Base-by-base conservation (phyloP, 2,113 vertebrate species). In the Eolophus roseicapilla region DNA sequence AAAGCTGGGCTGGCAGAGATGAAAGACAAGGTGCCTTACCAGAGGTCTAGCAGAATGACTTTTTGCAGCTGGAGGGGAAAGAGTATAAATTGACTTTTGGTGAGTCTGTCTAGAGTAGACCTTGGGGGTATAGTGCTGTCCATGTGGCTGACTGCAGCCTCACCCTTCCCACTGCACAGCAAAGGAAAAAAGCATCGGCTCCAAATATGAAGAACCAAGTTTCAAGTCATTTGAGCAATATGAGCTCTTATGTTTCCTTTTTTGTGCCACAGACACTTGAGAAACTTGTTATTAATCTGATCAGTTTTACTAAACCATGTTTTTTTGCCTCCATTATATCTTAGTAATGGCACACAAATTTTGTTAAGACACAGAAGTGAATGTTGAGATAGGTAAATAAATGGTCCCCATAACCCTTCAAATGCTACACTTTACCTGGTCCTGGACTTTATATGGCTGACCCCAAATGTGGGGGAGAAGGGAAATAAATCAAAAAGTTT, bases 141-240 rank as follows among this genome's bases (percentile, higher is more conserved):
- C 3, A 0, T 5, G 16, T 63, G 39, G 17, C 28, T 59, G 53
- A 27, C 5, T 5, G 21, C 60, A 37, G 13, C 31, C 46, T 86
- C 4, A 1, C 19, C 27, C 13, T 68, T 77, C 41, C 23, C 27
- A 24, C 44, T 3, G 3, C 6, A 16, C 27, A 65, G 15, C 24
- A 41, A 41, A 73, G 52, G 18, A 29, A 44, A 35, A 31, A 35
- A 43, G 5, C 7, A 7, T 44, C 2, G 1, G 3, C 43, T 73
- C 23, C 0, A 0, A 52, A 3, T 64, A 11, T 11, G 37, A 59
- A 82, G 31, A 44, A 63, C 13, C 2, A 10, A 53, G 6, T 57
- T 77, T 28, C 1, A 4, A 83, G 37, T 68, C 41, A 57, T n/a
- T 84, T 59, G 60, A 93, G 31, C 13, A 39, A 1, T 35, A 11